These are phyloP conservation scores for Gymnopithys bicolor DNA, from an alignment of 2,797 vertebrate genomes.

Conservation along the genomic window DNA sequence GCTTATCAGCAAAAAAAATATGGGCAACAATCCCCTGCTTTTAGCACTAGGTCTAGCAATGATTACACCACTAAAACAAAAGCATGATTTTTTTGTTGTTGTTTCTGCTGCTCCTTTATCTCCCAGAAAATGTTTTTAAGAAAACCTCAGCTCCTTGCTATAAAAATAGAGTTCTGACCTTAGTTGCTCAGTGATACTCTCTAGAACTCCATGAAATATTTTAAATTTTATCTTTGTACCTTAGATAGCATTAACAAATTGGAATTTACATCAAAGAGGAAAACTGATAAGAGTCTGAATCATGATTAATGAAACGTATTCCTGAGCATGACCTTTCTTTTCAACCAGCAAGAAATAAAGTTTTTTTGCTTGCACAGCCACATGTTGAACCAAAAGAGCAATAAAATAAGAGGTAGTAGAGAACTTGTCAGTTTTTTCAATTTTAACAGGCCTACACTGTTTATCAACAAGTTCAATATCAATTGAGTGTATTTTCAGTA, in stretches of 20 bases:
- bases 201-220: background rate
- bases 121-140: background rate
- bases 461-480: background rate
- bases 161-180: background rate
- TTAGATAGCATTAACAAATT: background rate
- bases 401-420: background rate
- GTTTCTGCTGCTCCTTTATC: background rate
- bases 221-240: background rate
- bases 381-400: background rate
- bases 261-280: background rate
- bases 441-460: background rate
- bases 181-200: background rate
- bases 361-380: background rate
- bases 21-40: background rate
- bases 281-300: background rate
- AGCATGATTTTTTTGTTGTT: background rate
- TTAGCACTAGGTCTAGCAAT: background rate
- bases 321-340: background rate
- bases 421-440: background rate
- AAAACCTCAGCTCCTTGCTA: background rate
- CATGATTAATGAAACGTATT: background rate
- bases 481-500: conserved; percentile 12
- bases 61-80: background rate
- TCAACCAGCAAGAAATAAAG: background rate
- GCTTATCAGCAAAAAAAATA: background rate